phyloP scores from a whole-genome alignment of 1,140 invertebrate genomes.

The Drosophila auraria region DNA sequence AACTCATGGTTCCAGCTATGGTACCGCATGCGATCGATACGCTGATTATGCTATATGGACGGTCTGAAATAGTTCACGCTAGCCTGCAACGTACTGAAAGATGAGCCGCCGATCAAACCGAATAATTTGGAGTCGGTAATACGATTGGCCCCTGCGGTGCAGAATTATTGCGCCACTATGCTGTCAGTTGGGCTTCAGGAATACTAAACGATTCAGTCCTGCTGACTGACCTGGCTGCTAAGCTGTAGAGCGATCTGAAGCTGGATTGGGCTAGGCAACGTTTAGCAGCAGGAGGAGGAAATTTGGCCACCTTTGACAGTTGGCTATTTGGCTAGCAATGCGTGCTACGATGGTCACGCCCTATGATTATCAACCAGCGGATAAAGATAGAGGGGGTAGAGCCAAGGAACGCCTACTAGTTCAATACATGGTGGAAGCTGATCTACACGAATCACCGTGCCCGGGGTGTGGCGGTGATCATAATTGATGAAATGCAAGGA shows the following conservation, averaged over 20 bases:
- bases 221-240: neutral
- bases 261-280: slow-evolving; percentile 6
- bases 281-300: neutral
- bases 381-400: too few species aligned
- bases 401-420: too few species aligned
- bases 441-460: neutral
- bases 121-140: too few species aligned
- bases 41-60: too few species aligned
- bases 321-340: too few species aligned
- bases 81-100: too few species aligned
- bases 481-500: neutral
- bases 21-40: too few species aligned
- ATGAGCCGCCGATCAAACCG: too few species aligned
- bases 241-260: slow-evolving; percentile 15
- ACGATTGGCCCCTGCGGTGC: neutral
- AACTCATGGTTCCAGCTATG: slow-evolving; percentile 1
- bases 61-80: slow-evolving; percentile 1
- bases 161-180: neutral
- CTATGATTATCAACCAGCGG: too few species aligned
- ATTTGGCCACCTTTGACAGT: neutral
- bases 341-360: too few species aligned
- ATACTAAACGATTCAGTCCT: too few species aligned
- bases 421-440: too few species aligned
- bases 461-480: neutral
- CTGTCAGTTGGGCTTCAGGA: neutral